Evolutionary conservation across 2,888 invertebrate genomes (phyloP), one percentile per base, ranked within the genome.

Genomic region (Ichneumoninae sp.): DNA sequence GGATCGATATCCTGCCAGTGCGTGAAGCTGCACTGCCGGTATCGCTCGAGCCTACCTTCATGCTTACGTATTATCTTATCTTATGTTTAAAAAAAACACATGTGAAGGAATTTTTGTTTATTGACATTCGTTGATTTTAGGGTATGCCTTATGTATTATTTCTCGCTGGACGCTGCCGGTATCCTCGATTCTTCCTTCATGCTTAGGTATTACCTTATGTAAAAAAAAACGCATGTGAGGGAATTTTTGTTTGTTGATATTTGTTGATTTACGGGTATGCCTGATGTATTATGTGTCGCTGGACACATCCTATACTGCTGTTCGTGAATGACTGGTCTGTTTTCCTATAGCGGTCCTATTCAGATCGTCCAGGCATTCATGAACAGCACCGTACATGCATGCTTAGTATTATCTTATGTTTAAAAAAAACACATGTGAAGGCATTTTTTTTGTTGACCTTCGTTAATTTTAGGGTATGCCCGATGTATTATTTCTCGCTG

Each of bases 1-100:
- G 77, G 81, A 84, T 84, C 81, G 75, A 81, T 79, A 75, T 81
- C 81, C 70, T 81, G 81, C 71, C 81, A 75, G 78, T 75, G 73
- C 26, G 65, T 54, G 44, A 44, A 47, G 44, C 10, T 36, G 65
- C 63, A 60, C 40, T 57, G 47, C 63, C 30, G 57, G 71, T 71
- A 19, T 69, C 52, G 81, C 66, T 70, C 75, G 73, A 81, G 75
- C 66, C 36, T 47, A 54, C 22, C 50, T 50, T 36, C 52, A 52
- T 69, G 63, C 33, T 40, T 44, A 77, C 44, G 47, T 54, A 60
- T n/a, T n/a, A n/a, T n/a, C n/a, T 73, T 63, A 65, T 81, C 52
- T 47, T 54, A 74, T 76, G 50, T 16, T 16, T 0, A 10, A 30
- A 57, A 57, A 60, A 60, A 30, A 60, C 3, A 5, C 13, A 22